Base-by-base conservation (phyloP, 2,113 vertebrate species). In the Ictalurus furcatus region DNA sequence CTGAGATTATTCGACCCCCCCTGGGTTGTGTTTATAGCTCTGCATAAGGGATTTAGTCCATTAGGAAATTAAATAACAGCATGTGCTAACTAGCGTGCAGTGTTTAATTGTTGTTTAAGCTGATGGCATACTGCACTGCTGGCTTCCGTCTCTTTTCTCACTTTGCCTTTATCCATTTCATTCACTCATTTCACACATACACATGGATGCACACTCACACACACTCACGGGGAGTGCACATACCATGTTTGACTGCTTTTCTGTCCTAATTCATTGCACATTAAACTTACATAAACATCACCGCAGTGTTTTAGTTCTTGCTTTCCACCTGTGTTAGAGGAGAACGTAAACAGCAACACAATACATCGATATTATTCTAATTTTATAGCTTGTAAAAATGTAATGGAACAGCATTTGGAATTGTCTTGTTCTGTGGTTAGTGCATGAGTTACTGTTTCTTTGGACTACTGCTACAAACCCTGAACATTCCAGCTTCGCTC, bases 51-150 rank as follows among this genome's bases (percentile, higher is more conserved):
- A 91, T 88, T 90, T 88, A 90, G 52, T 85, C 85, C 61, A 88
- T 90, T 90, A 84, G 69, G 86, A 88, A 90, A 88, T 90, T 84
- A 90, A 89, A 87, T 87, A 79, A 79, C 83, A 86, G 76, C 63
- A 25, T 88, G 87, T 71, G 73, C 82, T 78, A 88, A 85, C 74
- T 56, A 86, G 78, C 58, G 4, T 54, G 80, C 81, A 23, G 91
- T 78, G 88, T 87, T 84, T 90, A 88, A 89, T 78, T 48, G 65
- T 76, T 87, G n/a, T 71, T 86, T 84, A 90, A 90, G 73, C 84
- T 23, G n/a, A 78, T n/a, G 52, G 69, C 44, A 67, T 87, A 67
- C 87, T 71, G 34, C 48, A 81, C 40, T 84, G 84, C 52, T 85
- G 48, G 81, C 56, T 52, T 73, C 82, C 58, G 13, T 88, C n/a